Percentiles rank a stretch among this genome's conserved stretches.
Evolutionary conservation across 2,888 invertebrate species (phyloP).

Genomic region (Eupeodes luniger): DNA sequence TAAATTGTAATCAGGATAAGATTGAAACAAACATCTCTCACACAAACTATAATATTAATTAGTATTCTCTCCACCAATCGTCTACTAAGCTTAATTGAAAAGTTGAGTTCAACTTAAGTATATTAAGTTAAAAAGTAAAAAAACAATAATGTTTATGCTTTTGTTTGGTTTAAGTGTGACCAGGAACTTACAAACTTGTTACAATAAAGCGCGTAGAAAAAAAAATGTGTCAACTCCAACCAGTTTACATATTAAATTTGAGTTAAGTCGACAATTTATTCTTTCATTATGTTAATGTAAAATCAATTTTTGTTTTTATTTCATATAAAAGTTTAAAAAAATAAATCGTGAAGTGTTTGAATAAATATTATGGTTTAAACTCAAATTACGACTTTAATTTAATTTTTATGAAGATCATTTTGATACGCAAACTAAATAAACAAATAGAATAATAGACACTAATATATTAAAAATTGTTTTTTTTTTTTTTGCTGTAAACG

Average conservation of each 20-base stretch:
- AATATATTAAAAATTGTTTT: neutral
- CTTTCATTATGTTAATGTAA: neutral
- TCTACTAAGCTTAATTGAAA: neutral
- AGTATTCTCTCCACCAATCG: neutral
- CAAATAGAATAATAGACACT: neutral
- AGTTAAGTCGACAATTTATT: neutral
- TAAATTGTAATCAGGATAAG: no score
- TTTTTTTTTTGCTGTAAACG: no score
- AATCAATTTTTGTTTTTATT: neutral
- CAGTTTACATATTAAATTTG: neutral
- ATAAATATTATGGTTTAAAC: neutral
- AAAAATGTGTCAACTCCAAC: neutral
- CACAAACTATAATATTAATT: no score
- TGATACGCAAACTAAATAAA: conserved; percentile 9
- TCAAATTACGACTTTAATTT: conserved; percentile 22
- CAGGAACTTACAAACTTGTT: neutral
- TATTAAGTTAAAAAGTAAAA: neutral
- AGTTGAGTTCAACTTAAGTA: neutral
- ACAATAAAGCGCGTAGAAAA: neutral
- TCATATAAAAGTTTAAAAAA: neutral
- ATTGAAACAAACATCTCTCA: no score
- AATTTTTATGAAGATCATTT: neutral
- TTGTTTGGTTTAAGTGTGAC: neutral
- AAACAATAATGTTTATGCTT: neutral
- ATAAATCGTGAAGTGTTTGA: neutral